Evolutionary conservation across 2,797 vertebrate species (phyloP).

Genomic region (Trichosurus vulpecula): DNA sequence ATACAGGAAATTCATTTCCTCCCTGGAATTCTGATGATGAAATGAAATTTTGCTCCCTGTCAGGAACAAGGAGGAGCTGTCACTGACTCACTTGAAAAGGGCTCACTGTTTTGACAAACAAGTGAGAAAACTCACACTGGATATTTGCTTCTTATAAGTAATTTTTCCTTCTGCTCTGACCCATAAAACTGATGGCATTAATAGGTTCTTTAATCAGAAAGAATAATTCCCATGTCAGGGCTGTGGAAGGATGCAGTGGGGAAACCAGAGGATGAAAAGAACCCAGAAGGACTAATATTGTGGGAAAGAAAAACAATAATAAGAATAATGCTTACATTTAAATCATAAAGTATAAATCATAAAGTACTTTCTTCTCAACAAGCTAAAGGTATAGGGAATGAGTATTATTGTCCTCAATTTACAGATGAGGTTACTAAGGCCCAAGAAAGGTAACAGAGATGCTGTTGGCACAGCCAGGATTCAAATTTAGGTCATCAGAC

Average conservation of each 20-base stretch:
- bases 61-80: background rate
- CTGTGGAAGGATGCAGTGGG: background rate
- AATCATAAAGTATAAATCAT: background rate
- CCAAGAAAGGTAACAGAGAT: background rate
- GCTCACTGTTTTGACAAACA: background rate
- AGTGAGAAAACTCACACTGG: background rate
- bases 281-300: background rate
- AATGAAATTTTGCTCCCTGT: background rate
- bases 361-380: background rate
- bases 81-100: background rate
- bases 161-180: background rate
- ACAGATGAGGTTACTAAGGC: background rate
- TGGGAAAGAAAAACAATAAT: background rate
- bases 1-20: conserved; percentile 9
- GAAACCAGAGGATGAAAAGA: background rate
- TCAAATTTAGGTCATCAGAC: background rate
- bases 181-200: background rate
- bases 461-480: background rate
- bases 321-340: background rate
- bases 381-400: background rate
- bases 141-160: background rate
- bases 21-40: background rate
- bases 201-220: background rate
- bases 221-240: background rate
- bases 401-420: background rate